Evolutionary conservation across 2,888 invertebrate species (phyloP).

Genomic region (Andrena dorsata): DNA sequence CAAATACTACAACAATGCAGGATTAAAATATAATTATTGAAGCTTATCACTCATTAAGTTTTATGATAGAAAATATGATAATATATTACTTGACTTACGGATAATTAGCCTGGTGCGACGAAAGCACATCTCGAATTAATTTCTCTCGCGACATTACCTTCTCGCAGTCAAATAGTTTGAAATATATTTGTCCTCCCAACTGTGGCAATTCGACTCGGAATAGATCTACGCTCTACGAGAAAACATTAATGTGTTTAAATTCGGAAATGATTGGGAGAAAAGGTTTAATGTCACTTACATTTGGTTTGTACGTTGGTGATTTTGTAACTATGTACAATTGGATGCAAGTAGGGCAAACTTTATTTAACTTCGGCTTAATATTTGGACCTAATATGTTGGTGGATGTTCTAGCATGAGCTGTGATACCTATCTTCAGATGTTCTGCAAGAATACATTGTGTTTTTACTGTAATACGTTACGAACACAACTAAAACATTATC

Average conservation of each 20-base stretch:
- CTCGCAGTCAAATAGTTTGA: slow-evolving; percentile 81
- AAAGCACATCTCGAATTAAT: slow-evolving; percentile 77
- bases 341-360: slow-evolving; percentile 76
- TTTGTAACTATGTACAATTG: slow-evolving; percentile 76
- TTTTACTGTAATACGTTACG: not conserved
- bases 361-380: slow-evolving; percentile 69
- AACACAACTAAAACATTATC: slow-evolving; percentile 4
- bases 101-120: slow-evolving; percentile 81
- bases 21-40: slow-evolving; percentile 23
- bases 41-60: not conserved
- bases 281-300: slow-evolving; percentile 65
- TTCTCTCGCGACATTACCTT: slow-evolving; percentile 72
- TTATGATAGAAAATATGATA: slow-evolving; percentile 10
- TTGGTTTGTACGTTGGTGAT: slow-evolving; percentile 65
- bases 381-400: slow-evolving; percentile 78
- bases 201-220: slow-evolving; percentile 77
- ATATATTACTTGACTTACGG: slow-evolving; percentile 71
- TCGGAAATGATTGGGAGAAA: slow-evolving; percentile 33
- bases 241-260: slow-evolving; percentile 1
- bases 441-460: slow-evolving; percentile 62
- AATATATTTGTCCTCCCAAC: slow-evolving; percentile 77
- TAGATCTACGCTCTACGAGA: slow-evolving; percentile 71
- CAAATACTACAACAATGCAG: slow-evolving; percentile 73
- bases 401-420: slow-evolving; percentile 79
- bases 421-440: slow-evolving; percentile 79